These are phyloP conservation scores for Umimayanthus kanabou DNA, from an alignment of 92 coral and sea anemone genomes.

Conservation along the genomic window DNA sequence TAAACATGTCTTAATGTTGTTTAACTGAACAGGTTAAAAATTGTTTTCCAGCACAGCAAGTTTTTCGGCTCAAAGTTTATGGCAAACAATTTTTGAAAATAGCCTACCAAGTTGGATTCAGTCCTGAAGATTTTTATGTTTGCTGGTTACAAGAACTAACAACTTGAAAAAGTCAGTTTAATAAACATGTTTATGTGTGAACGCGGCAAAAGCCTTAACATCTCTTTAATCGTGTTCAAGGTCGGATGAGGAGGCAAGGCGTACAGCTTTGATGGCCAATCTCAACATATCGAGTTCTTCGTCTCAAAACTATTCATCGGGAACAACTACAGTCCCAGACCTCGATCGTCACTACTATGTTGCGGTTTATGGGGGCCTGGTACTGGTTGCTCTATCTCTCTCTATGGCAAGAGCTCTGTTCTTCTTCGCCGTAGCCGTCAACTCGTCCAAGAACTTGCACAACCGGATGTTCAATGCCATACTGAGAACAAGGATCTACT, in stretches of 20 bases:
- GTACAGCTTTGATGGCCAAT: background rate
- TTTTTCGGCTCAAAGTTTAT: too few relatives aligned
- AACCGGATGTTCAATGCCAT: constrained; percentile 80
- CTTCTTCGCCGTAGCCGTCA: constrained; percentile 67
- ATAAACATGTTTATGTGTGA: too few relatives aligned
- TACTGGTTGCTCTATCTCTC: constrained; percentile 52
- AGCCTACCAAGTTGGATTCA: too few relatives aligned
- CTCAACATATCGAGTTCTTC: background rate
- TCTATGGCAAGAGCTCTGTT: constrained; percentile 65
- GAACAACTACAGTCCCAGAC: background rate
- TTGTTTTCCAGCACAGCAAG: too few relatives aligned
- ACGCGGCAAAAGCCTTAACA: background rate
- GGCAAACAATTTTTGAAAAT: too few relatives aligned
- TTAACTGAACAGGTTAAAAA: too few relatives aligned
- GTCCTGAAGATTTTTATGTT: too few relatives aligned
- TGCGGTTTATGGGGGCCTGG: constrained; percentile 74
- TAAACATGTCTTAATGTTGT: too few relatives aligned
- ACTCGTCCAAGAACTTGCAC: constrained; percentile 73
- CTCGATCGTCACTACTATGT: constrained; percentile 59
- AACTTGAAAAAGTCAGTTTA: too few relatives aligned
- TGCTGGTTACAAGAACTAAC: too few relatives aligned
- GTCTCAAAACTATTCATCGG: constrained; percentile 12
- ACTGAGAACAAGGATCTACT: constrained; percentile 77
- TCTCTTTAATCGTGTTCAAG: background rate
- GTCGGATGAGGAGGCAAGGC: constrained; percentile 23